Evolutionary conservation across 2,888 invertebrate species (phyloP).

Genomic region (Epirrita christyi): DNA sequence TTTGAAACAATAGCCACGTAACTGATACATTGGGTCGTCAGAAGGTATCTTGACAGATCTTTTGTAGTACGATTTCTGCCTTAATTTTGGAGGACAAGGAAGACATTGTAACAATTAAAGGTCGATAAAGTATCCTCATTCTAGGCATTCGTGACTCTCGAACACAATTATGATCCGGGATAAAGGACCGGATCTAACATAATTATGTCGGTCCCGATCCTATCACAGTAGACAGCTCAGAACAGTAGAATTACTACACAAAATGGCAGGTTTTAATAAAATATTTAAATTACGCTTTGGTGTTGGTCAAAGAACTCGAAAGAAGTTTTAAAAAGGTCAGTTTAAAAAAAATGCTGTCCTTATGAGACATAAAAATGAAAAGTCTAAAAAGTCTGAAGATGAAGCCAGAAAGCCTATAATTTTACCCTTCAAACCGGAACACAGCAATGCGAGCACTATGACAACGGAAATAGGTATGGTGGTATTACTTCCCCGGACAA

Average conservation of each 20-base stretch:
- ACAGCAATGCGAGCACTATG: too few relatives aligned
- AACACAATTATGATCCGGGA: conserved; percentile 64
- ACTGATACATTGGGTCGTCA: background rate
- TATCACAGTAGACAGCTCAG: conserved; percentile 12
- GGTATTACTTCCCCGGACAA: too few relatives aligned
- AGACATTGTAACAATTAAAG: conserved; percentile 29
- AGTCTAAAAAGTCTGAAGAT: too few relatives aligned
- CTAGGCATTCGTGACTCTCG: conserved; percentile 32
- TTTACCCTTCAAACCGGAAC: too few relatives aligned
- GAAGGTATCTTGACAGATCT: background rate
- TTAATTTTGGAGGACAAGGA: conserved; percentile 32
- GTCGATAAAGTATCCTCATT: conserved; percentile 31
- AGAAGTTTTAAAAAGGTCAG: too few relatives aligned
- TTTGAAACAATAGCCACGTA: background rate
- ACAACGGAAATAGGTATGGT: too few relatives aligned
- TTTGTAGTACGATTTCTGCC: conserved; percentile 5
- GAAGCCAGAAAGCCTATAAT: too few relatives aligned
- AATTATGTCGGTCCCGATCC: conserved; percentile 49
- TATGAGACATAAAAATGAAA: too few relatives aligned
- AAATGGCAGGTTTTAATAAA: background rate
- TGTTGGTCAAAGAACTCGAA: too few relatives aligned
- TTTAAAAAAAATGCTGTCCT: too few relatives aligned
- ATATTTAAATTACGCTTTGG: too few relatives aligned
- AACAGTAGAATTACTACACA: conserved; percentile 13
- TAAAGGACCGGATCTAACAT: conserved; percentile 60